Evolutionary conservation across 1,140 invertebrate genomes (phyloP).

Genomic region (Penaeus japonicus): DNA sequence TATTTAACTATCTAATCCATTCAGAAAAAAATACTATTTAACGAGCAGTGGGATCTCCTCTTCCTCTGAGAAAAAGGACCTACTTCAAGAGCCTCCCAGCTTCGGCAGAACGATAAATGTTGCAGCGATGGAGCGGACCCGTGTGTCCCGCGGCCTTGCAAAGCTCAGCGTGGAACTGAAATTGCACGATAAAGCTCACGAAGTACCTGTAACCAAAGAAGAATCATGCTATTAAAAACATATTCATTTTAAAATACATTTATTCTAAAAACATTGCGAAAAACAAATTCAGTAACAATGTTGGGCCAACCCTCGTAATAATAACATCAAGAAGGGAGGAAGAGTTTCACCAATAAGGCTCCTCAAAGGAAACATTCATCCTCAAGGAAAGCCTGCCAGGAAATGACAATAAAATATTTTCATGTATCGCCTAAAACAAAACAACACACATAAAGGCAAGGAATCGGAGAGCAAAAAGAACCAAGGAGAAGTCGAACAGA

Average conservation of each 20-base stretch:
- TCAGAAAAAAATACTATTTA: neutral
- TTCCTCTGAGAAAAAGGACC: neutral
- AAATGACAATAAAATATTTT: neutral
- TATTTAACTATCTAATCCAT: no score
- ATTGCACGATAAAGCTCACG: constrained; percentile 86
- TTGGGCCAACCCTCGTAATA: no score
- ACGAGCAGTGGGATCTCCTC: neutral
- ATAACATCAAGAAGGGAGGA: neutral
- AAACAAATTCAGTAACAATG: no score
- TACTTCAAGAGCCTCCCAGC: constrained; percentile 58
- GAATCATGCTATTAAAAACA: neutral
- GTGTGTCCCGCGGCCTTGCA: constrained; percentile 79
- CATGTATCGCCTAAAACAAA: no score
- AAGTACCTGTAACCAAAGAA: constrained; percentile 75
- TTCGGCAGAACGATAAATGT: constrained; percentile 66
- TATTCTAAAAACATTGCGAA: no score
- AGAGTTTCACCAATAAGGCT: neutral
- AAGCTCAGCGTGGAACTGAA: constrained; percentile 87
- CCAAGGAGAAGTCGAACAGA: neutral
- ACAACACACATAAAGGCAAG: no score
- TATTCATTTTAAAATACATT: no score
- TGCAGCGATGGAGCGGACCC: constrained; percentile 74
- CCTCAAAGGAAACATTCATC: neutral
- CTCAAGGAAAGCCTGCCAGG: neutral
- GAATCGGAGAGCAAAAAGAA: no score